Base-by-base conservation (phyloP, 2,113 vertebrate species). In the Emberiza fucata region DNA sequence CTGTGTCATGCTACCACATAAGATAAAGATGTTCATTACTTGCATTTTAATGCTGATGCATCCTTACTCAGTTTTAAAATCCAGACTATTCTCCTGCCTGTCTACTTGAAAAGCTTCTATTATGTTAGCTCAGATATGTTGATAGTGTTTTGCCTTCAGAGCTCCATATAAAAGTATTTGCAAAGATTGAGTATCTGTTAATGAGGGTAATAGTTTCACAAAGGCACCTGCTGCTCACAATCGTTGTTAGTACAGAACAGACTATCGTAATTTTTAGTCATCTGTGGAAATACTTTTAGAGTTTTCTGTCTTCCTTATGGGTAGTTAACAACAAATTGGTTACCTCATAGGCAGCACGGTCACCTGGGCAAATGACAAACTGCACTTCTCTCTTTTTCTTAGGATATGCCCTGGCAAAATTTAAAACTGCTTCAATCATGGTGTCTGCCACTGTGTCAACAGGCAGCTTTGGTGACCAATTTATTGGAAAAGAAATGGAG, bases 401-500 rank as follows among this genome's bases (percentile, higher is more conserved):
- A 2, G 7, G 44, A 2, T 56, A 0, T 7, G 21, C 0, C 29
- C 9, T 29, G 29, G 97, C 96, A 94, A 98, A 99, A 4, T 8
- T 1, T 40, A 69, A 20, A 75, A 98, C 96, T 66, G 94, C 96
- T 4, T 45, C 3, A 6, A 83, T 88, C 98, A 99, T 98, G 63
- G 98, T 94, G 6, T 59, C 1, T 13, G 98, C 98, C 37, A 84
- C 97, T 29, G 31, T 48, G 10, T 14, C 9, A 40, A 79, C 78
- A 12, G 3, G 0, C 21, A 98, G 93, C 1, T 3, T 0, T 16
- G 94, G 72, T 1, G 4, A 21, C 87, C 98, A 98, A 31, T 98
- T 93, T 35, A 98, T 97, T 57, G 98, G 98, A 75, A 99, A 99
- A 64, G 98, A 95, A 82, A 99, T 91, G 7, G 99, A 99, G 42